phyloP scores from a whole-genome alignment of 2,888 invertebrate species.

The Alsophila aescularia region DNA sequence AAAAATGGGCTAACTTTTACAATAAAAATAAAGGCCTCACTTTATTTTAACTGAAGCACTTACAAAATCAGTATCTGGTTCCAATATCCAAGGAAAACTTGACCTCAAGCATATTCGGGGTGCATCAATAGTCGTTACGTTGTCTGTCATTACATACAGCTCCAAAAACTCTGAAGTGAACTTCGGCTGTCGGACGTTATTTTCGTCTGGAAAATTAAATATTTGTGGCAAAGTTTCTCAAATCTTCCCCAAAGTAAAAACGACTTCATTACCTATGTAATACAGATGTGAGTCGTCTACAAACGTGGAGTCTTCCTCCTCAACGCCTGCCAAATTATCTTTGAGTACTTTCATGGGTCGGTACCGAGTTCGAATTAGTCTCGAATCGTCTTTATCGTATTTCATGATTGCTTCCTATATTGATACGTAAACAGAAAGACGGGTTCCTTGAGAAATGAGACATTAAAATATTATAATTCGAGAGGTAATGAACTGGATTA shows the following conservation, averaged over 20 bases:
- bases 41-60: conserved; percentile 44
- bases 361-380: conserved; percentile 74
- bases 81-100: conserved; percentile 79
- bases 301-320: conserved; percentile 73
- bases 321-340: conserved; percentile 68
- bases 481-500: not conserved
- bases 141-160: conserved; percentile 66
- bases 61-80: conserved; percentile 76
- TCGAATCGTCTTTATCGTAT: conserved; percentile 72
- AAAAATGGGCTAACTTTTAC: too few species aligned
- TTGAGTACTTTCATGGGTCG: conserved; percentile 78
- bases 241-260: conserved; percentile 12
- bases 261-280: conserved; percentile 64
- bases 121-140: conserved; percentile 71
- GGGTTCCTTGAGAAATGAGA: conserved; percentile 22
- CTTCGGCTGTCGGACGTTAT: conserved; percentile 67
- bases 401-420: conserved; percentile 67
- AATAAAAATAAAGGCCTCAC: too few species aligned
- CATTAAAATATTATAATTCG: conserved; percentile 26
- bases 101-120: conserved; percentile 71
- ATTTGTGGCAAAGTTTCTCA: conserved; percentile 28
- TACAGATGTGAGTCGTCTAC: conserved; percentile 77
- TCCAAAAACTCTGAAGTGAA: conserved; percentile 71
- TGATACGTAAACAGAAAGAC: conserved; percentile 37
- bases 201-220: conserved; percentile 59